A percentile compares a stretch with the other conserved stretches of the same genome.
These are phyloP conservation scores for Hypothenemus hampei DNA, from an alignment of 1,140 invertebrate genomes.

Conservation along the genomic window DNA sequence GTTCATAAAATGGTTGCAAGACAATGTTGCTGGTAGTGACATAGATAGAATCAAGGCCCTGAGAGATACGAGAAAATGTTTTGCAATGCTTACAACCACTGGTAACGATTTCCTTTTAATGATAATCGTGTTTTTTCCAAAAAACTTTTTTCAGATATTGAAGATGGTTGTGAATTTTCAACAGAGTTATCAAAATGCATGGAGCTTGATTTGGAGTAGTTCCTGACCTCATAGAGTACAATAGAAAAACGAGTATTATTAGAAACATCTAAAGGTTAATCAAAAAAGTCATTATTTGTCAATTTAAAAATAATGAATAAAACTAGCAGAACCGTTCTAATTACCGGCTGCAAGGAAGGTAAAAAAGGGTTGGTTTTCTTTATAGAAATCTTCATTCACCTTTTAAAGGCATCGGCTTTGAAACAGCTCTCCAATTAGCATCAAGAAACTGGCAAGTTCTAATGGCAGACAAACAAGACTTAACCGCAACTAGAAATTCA, in stretches of 20 bases:
- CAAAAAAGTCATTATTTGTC: no score
- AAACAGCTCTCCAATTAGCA: constrained; percentile 75
- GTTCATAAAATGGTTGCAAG: constrained; percentile 39
- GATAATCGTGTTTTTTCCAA: no score
- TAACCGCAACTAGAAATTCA: constrained; percentile 56
- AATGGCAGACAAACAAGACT: constrained; percentile 79
- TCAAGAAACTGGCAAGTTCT: constrained; percentile 75
- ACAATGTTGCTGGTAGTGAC: constrained; percentile 31
- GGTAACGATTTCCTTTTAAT: constrained; percentile 24
- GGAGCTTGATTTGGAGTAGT: constrained; percentile 36
- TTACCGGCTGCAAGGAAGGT: no score
- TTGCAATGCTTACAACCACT: constrained; percentile 33
- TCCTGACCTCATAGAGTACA: no score
- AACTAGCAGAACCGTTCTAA: no score
- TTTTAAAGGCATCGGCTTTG: constrained; percentile 82
- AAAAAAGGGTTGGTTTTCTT: no score
- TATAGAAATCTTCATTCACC: no score
- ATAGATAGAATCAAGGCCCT: constrained; percentile 35
- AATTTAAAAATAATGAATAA: no score
- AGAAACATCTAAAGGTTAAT: no score
- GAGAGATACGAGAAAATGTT: constrained; percentile 36
- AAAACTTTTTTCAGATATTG: constrained; percentile 36
- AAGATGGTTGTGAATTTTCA: constrained; percentile 39
- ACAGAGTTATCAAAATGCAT: constrained; percentile 36
- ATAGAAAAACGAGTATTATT: no score